Conservation (phyloP, 2,797 vertebrate genomes). For the Gymnoscopelus braueri region DNA sequence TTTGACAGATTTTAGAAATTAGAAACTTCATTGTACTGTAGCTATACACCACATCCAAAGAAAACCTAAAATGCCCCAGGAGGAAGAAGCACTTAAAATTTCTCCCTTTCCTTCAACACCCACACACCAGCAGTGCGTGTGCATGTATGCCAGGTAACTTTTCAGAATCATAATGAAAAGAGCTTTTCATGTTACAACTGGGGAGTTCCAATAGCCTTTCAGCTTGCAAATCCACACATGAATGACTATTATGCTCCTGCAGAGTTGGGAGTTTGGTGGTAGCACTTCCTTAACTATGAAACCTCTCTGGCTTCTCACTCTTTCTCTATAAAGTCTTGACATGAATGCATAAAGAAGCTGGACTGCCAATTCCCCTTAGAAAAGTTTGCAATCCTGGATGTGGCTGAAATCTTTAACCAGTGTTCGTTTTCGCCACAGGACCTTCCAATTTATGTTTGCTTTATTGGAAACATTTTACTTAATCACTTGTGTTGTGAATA, state of each 20-base stretch:
- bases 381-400: not conserved
- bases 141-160: too few species aligned
- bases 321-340: not conserved
- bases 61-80: too few species aligned
- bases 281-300: not conserved
- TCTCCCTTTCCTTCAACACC: too few species aligned
- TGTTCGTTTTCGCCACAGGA: too few species aligned
- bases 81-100: too few species aligned
- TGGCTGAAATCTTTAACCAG: not conserved
- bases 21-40: too few species aligned
- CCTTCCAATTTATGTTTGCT: not conserved
- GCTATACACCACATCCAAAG: too few species aligned
- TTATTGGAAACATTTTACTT: too few species aligned
- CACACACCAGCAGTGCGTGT: too few species aligned
- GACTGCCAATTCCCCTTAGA: not conserved
- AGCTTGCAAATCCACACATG: too few species aligned
- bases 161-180: too few species aligned
- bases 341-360: not conserved
- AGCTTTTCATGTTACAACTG: conserved; percentile 64
- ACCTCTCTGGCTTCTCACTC: not conserved
- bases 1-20: too few species aligned
- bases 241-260: conserved; percentile 3
- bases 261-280: not conserved
- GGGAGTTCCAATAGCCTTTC: conserved; percentile 14
- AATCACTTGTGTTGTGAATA: not conserved